Evolutionary conservation across 2,113 vertebrate species (phyloP), one percentile per base, ranked within the genome.

Genomic region (Pyxicephalus adspersus): DNA sequence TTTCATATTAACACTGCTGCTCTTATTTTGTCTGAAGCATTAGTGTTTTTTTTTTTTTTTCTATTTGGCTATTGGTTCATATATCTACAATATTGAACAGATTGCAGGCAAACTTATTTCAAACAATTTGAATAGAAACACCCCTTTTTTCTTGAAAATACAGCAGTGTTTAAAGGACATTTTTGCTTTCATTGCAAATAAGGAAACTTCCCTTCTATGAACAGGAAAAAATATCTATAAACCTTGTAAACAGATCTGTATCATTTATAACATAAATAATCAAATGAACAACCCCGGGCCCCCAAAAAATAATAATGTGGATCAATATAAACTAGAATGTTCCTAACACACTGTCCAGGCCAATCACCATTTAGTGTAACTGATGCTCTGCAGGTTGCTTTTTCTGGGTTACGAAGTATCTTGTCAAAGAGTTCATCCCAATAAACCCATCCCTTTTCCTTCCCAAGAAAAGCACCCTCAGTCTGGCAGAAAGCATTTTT

Each of bases 221-320:
- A 97, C 94, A 95, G 94, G 95, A 96, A 93, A 96, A 96, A 95
- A 95, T 98, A 99, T 98, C 96, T 98, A 99, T 96, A 99, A 98
- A 98, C 96, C 97, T 98, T 99, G 98, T 99, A 99, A 99, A 99
- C 98, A 99, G 96, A 99, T 96, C 96, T 96, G 96, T 95, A 95
- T 97, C 95, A 95, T 94, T 94, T 94, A 93, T 95, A 93, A 97
- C 95, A 98, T 98, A 98, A 99, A 99, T 98, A 97, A 97, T 96
- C 88, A 84, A 91, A 93, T 94, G 93, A 95, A 94, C 90, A 91
- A 95, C 92, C 93, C 88, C 91, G 95, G 95, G 94, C 93, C 92
- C 90, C 71, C 25, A 22, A 94, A 93, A 87, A 93, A 88, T 91
- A 89, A 89, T 92, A 92, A 91, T 89, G 91, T 95, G 90, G 93